Conservation (phyloP, 2,888 invertebrate genomes). For the Drosophila mercatorum region DNA sequence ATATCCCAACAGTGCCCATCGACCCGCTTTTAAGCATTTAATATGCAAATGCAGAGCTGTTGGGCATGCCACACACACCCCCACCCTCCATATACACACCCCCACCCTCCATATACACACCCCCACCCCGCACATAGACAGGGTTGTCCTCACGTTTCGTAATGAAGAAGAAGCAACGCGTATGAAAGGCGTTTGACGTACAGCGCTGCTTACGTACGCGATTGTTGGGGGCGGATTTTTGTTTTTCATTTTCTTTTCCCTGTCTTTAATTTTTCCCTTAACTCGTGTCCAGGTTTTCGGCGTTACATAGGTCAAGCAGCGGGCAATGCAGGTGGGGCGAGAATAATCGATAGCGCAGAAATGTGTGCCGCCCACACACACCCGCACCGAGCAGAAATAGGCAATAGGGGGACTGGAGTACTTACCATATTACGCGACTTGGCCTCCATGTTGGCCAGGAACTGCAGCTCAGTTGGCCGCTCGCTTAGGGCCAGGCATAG, state of each 20-base stretch:
- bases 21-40: slow-evolving; percentile 1
- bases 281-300: neutral
- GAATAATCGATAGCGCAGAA: slow-evolving; percentile 41
- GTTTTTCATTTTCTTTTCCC: neutral
- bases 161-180: slow-evolving; percentile 22
- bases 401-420: neutral
- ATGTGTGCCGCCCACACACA: slow-evolving; percentile 12
- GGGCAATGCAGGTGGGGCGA: slow-evolving; percentile 16
- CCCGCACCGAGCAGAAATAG: slow-evolving; percentile 16
- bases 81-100: neutral
- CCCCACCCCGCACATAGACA: neutral
- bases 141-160: slow-evolving; percentile 27
- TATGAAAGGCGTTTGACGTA: slow-evolving; percentile 22
- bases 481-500: slow-evolving; percentile 50
- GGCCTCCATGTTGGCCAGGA: slow-evolving; percentile 44
- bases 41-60: slow-evolving; percentile 32
- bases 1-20: neutral
- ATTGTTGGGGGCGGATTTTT: slow-evolving; percentile 24
- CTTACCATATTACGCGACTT: slow-evolving; percentile 72
- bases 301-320: slow-evolving; percentile 65
- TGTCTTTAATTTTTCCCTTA: neutral
- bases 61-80: slow-evolving; percentile 5
- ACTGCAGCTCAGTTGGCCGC: slow-evolving; percentile 29
- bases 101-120: neutral
- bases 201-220: slow-evolving; percentile 15